These are phyloP conservation scores for Hephaestus fuliginosus DNA, from an alignment of 2,797 vertebrate genomes.

Conservation along the genomic window DNA sequence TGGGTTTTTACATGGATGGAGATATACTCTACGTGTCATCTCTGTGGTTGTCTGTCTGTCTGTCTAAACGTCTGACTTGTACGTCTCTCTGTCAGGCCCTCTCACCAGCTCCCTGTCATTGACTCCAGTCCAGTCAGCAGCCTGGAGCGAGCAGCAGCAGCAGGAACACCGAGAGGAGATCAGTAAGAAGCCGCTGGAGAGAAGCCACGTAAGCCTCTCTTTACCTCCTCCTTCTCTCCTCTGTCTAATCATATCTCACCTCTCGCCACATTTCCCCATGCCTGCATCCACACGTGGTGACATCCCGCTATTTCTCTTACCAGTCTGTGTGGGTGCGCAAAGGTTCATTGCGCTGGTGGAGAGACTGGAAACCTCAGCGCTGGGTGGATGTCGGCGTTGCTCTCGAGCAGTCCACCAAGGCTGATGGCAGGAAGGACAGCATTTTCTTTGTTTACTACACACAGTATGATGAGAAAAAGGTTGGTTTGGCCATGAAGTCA, in stretches of 20 bases:
- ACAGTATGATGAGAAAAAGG: conserved; percentile 95
- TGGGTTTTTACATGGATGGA: background rate
- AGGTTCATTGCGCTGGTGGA: conserved; percentile 94
- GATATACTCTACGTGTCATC: conserved; percentile 45
- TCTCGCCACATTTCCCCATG: background rate
- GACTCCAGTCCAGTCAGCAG: conserved; percentile 91
- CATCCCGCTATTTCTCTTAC: background rate
- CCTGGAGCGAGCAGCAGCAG: conserved; percentile 91
- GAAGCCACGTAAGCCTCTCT: conserved; percentile 77
- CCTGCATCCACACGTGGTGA: background rate
- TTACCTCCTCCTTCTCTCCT: background rate
- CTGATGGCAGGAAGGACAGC: conserved; percentile 89
- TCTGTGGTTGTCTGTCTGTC: conserved; percentile 39
- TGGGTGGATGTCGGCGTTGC: conserved; percentile 94
- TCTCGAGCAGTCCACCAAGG: conserved; percentile 92
- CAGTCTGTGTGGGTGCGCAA: conserved; percentile 96
- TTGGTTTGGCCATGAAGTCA: conserved; percentile 58
- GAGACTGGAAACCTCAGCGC: conserved; percentile 94
- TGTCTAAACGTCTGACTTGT: conserved; percentile 62
- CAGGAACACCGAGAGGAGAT: conserved; percentile 83
- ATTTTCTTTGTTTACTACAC: conserved; percentile 96
- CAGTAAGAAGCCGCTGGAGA: conserved; percentile 91
- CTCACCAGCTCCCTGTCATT: conserved; percentile 81
- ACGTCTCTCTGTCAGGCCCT: conserved; percentile 84
- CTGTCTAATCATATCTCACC: background rate